Percentiles rank a stretch among this genome's conserved stretches.
These are phyloP conservation scores for Zonotrichia leucophrys DNA, from an alignment of 2,113 vertebrate species.

Conservation along the genomic window DNA sequence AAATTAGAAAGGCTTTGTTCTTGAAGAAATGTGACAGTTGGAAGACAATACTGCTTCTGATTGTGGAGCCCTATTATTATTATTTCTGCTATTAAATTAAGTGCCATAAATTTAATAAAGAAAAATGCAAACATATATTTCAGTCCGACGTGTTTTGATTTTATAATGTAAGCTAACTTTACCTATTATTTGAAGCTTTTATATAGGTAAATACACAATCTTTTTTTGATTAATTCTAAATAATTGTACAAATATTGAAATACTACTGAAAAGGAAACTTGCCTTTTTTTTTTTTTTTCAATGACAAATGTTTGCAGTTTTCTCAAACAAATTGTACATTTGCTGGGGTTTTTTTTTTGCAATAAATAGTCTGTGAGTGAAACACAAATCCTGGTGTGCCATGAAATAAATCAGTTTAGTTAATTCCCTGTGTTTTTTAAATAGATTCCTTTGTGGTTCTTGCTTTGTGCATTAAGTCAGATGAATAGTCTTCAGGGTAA, in stretches of 20 bases:
- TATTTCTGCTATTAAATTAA: conserved; percentile 76
- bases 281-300: neutral
- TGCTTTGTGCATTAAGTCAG: neutral
- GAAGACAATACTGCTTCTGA: conserved; percentile 55
- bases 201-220: neutral
- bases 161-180: neutral
- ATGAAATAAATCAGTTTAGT: conserved; percentile 3
- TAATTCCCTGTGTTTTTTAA: neutral
- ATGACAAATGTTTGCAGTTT: conserved; percentile 39
- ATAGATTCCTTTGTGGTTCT: neutral
- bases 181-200: neutral
- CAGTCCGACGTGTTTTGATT: neutral
- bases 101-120: conserved; percentile 88
- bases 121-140: conserved; percentile 63
- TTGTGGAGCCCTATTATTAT: conserved; percentile 66
- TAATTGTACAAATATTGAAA: neutral
- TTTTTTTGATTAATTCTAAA: neutral
- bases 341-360: neutral
- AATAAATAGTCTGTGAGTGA: conserved; percentile 19
- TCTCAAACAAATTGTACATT: neutral
- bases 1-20: conserved; percentile 56
- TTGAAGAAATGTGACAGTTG: conserved; percentile 45
- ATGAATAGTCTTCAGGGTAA: neutral
- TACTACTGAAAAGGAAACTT: neutral
- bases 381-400: neutral